phyloP scores from a whole-genome alignment of 1,140 invertebrate species.

The Bombus sibiricus region DNA sequence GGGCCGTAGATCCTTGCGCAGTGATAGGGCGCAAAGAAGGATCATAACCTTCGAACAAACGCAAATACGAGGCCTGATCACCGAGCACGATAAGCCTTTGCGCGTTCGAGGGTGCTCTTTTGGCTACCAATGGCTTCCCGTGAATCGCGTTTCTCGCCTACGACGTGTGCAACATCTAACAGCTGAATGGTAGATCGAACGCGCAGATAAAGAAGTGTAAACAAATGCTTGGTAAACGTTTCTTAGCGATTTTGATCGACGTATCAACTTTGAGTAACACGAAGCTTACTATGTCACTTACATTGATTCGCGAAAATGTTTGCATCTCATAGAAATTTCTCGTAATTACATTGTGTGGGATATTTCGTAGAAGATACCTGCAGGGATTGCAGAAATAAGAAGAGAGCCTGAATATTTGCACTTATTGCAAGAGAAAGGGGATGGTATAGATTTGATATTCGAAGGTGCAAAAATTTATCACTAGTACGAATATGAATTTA shows the following conservation, averaged over 20 bases:
- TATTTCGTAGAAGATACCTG: too few species aligned
- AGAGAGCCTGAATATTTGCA: too few species aligned
- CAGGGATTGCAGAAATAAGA: too few species aligned
- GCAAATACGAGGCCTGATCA: constrained; percentile 73
- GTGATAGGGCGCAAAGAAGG: constrained; percentile 74
- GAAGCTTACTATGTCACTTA: too few species aligned
- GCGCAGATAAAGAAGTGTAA: not conserved
- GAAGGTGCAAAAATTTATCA: too few species aligned
- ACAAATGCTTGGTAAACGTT: not conserved
- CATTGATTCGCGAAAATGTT: too few species aligned
- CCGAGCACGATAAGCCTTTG: constrained; percentile 53
- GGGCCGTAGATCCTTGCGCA: constrained; percentile 68
- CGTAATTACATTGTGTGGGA: too few species aligned
- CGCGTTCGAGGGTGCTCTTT: constrained; percentile 54
- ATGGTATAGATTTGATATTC: too few species aligned
- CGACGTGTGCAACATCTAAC: not conserved
- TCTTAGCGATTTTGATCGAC: not conserved
- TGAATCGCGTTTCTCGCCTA: constrained; percentile 53
- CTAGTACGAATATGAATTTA: too few species aligned
- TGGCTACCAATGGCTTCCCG: constrained; percentile 12
- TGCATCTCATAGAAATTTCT: too few species aligned
- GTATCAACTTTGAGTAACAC: too few species aligned
- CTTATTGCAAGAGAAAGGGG: too few species aligned
- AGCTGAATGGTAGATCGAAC: not conserved
- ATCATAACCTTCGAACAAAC: constrained; percentile 78